Evolutionary conservation across 2,113 vertebrate genomes (phyloP).

Genomic region (Neolamprologus kungweensis): DNA sequence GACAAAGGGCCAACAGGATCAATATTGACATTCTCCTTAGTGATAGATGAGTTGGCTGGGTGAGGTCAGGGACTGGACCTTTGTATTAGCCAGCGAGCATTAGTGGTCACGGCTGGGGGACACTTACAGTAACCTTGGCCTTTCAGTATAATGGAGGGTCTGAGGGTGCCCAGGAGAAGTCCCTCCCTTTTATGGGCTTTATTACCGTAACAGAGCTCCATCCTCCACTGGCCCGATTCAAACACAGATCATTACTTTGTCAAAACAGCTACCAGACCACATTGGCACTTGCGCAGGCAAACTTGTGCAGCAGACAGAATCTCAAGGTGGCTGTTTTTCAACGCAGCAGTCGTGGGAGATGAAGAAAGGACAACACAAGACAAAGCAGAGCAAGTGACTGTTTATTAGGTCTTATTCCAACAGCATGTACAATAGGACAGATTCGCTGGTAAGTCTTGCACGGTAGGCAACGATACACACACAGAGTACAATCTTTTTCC

Average conservation of each 20-base stretch:
- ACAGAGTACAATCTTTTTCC: neutral
- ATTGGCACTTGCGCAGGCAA: slow-evolving; percentile 21
- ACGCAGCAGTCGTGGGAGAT: slow-evolving; percentile 26
- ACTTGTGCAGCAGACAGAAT: slow-evolving; percentile 18
- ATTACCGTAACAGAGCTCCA: slow-evolving; percentile 58
- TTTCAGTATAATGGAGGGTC: slow-evolving; percentile 51
- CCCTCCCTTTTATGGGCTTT: slow-evolving; percentile 45
- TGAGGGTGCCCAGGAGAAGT: slow-evolving; percentile 34
- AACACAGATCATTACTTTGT: slow-evolving; percentile 63
- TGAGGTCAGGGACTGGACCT: slow-evolving; percentile 54
- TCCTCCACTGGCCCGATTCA: slow-evolving; percentile 43
- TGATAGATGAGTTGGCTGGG: slow-evolving; percentile 56
- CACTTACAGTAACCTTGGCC: slow-evolving; percentile 61
- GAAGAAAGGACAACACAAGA: slow-evolving; percentile 22
- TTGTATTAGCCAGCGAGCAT: slow-evolving; percentile 34
- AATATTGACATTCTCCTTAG: slow-evolving; percentile 75
- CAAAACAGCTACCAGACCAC: slow-evolving; percentile 63
- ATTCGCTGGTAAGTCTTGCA: slow-evolving; percentile 19
- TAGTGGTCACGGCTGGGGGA: slow-evolving; percentile 56
- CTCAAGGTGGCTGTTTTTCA: slow-evolving; percentile 21
- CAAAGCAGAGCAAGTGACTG: slow-evolving; percentile 32
- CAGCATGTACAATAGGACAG: slow-evolving; percentile 38
- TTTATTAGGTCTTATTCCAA: slow-evolving; percentile 60
- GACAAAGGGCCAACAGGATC: slow-evolving; percentile 66
- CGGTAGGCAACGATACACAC: slow-evolving; percentile 5